Evolutionary conservation across 2,797 vertebrate genomes (phyloP).

Genomic region (Ciconia nigra): DNA sequence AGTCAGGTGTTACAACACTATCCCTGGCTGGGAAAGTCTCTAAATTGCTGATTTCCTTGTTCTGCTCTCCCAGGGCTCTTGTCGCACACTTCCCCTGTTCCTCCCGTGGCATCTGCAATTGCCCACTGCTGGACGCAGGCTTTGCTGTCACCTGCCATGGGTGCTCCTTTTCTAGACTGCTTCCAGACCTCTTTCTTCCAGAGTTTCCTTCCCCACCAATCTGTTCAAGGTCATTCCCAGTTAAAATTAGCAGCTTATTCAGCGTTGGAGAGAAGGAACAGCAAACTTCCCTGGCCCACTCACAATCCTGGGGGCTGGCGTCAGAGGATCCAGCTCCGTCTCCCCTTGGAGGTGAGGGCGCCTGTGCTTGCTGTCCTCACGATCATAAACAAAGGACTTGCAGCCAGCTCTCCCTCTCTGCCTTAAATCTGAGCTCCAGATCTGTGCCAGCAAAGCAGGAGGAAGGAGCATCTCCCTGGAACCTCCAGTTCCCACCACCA

Average conservation of each 20-base stretch:
- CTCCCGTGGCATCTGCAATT: background rate
- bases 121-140: background rate
- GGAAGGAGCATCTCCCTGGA: background rate
- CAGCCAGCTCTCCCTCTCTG: background rate
- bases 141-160: background rate
- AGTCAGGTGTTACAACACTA: background rate
- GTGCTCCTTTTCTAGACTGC: background rate
- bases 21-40: background rate
- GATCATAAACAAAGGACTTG: background rate
- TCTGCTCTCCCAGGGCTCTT: background rate
- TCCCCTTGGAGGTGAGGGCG: background rate
- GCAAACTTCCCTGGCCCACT: background rate
- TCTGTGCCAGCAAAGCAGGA: background rate
- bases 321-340: background rate
- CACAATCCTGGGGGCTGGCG: background rate
- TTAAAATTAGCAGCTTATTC: constrained; percentile 20
- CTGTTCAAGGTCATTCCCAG: background rate
- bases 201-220: background rate
- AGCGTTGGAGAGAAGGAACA: fast-evolving
- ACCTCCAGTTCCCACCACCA: background rate
- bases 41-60: background rate
- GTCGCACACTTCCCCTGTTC: background rate
- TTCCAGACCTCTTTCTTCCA: background rate
- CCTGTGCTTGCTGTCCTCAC: fast-evolving
- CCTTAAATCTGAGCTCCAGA: background rate